Evolutionary conservation across 2,888 invertebrate species (phyloP).

Genomic region (Ochropleura plecta): DNA sequence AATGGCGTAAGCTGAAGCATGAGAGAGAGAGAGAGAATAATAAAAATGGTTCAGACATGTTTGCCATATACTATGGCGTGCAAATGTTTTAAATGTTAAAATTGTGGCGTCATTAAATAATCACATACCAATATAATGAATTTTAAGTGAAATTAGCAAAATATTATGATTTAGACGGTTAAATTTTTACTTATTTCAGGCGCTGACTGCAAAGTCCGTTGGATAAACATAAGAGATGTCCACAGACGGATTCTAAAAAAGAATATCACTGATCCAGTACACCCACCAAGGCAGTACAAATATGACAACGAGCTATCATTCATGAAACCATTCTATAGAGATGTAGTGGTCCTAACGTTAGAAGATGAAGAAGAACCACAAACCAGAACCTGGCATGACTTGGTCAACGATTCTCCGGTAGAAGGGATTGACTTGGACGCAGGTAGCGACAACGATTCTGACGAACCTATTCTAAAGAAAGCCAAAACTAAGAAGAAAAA

Average conservation of each 20-base stretch:
- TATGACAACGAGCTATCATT: slow-evolving; percentile 82
- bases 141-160: too few species aligned
- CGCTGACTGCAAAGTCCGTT: slow-evolving; percentile 84
- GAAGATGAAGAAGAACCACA: slow-evolving; percentile 63
- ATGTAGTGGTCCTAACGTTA: slow-evolving; percentile 70
- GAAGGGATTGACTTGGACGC: slow-evolving; percentile 7
- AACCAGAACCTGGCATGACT: slow-evolving; percentile 51
- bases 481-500: slow-evolving; percentile 54
- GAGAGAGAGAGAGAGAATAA: too few species aligned
- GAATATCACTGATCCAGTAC: slow-evolving; percentile 61
- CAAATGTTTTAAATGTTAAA: too few species aligned
- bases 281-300: slow-evolving; percentile 78
- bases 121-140: too few species aligned
- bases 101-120: too few species aligned
- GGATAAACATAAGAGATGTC: slow-evolving; percentile 87
- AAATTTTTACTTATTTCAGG: slow-evolving; percentile 72
- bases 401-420: background rate
- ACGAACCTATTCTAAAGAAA: slow-evolving; percentile 65
- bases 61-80: too few species aligned
- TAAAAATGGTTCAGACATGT: too few species aligned
- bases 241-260: slow-evolving; percentile 82
- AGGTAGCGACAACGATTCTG: slow-evolving; percentile 72
- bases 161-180: background rate
- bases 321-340: slow-evolving; percentile 82
- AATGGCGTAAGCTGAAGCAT: too few species aligned